Percentiles rank a stretch among this genome's conserved stretches.
These are phyloP conservation scores for Bradynema listronoti DNA, from an alignment of 1,140 invertebrate genomes.

Conservation along the genomic window DNA sequence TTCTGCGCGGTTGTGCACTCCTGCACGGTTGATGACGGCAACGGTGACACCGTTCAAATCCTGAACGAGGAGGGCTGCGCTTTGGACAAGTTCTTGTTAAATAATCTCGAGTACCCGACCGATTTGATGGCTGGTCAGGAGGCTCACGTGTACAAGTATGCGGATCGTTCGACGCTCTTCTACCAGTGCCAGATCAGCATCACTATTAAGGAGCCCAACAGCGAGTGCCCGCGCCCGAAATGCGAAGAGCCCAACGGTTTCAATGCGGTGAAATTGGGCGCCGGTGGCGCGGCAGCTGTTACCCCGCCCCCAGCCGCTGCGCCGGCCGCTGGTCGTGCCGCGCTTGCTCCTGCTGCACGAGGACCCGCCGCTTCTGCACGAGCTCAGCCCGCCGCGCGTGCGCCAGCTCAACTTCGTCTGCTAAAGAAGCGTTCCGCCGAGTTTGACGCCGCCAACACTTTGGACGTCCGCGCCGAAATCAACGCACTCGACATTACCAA, in stretches of 20 bases:
- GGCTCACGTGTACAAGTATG: slow-evolving; percentile 58
- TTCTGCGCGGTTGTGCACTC: slow-evolving; percentile 58
- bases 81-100: slow-evolving; percentile 54
- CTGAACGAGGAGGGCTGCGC: slow-evolving; percentile 57
- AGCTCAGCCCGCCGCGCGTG: too few species aligned
- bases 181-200: slow-evolving; percentile 58
- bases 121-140: slow-evolving; percentile 56
- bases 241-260: slow-evolving; percentile 54
- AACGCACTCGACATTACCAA: slow-evolving; percentile 50
- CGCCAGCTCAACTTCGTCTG: slow-evolving; percentile 46
- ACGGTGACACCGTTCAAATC: slow-evolving; percentile 57
- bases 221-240: slow-evolving; percentile 52
- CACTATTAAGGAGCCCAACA: slow-evolving; percentile 56
- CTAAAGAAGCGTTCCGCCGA: slow-evolving; percentile 47
- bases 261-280: slow-evolving; percentile 49
- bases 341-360: slow-evolving; percentile 14
- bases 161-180: slow-evolving; percentile 56
- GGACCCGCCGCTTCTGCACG: slow-evolving; percentile 12
- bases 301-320: slow-evolving; percentile 25
- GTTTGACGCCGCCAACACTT: slow-evolving; percentile 37
- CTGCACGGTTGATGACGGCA: slow-evolving; percentile 56
- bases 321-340: slow-evolving; percentile 13
- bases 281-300: slow-evolving; percentile 26
- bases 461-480: slow-evolving; percentile 54
- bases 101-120: slow-evolving; percentile 57